Percentiles rank a stretch among this genome's conserved stretches.
Evolutionary conservation across 2,888 invertebrate species (phyloP).

Genomic region (Rhamphomyia laevipes): DNA sequence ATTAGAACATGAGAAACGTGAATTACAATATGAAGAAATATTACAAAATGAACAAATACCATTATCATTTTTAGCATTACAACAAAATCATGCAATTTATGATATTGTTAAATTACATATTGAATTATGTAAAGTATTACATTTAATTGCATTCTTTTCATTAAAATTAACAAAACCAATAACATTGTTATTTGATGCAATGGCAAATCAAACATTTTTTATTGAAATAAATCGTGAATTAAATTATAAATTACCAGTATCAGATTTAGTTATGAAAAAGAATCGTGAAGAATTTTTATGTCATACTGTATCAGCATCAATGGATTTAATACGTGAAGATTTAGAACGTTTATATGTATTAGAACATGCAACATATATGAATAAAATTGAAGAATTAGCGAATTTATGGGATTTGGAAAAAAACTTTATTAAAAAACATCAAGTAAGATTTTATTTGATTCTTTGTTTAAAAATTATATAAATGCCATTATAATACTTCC

Average conservation of each 20-base stretch:
- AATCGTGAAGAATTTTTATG: slow-evolving; percentile 61
- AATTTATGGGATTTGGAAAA: slow-evolving; percentile 65
- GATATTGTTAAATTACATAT: slow-evolving; percentile 69
- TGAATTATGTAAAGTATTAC: slow-evolving; percentile 63
- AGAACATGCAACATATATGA: slow-evolving; percentile 55
- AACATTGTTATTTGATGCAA: slow-evolving; percentile 65
- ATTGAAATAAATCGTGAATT: slow-evolving; percentile 39
- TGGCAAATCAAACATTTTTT: slow-evolving; percentile 44
- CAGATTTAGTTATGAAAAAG: slow-evolving; percentile 56
- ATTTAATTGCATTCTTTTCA: slow-evolving; percentile 67
- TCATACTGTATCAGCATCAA: slow-evolving; percentile 58
- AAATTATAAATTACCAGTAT: slow-evolving; percentile 47
- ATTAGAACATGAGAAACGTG: slow-evolving; percentile 27
- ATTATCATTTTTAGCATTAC: slow-evolving; percentile 57
- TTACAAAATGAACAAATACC: slow-evolving; percentile 41
- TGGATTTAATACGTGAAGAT: slow-evolving; percentile 57
- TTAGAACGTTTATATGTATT: slow-evolving; percentile 41
- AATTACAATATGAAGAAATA: slow-evolving; percentile 32
- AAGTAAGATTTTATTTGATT: slow-evolving; percentile 43
- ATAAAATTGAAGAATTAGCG: slow-evolving; percentile 56
- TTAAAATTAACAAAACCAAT: slow-evolving; percentile 61
- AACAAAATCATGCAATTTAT: slow-evolving; percentile 61
- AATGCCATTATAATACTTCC: too few species aligned
- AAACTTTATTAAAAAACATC: slow-evolving; percentile 62
- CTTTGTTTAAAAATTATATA: not conserved